Percentiles rank a stretch among this genome's conserved stretches.
Conservation (phyloP, 2,797 vertebrate genomes). For the Pangasius sanitwongsei region DNA sequence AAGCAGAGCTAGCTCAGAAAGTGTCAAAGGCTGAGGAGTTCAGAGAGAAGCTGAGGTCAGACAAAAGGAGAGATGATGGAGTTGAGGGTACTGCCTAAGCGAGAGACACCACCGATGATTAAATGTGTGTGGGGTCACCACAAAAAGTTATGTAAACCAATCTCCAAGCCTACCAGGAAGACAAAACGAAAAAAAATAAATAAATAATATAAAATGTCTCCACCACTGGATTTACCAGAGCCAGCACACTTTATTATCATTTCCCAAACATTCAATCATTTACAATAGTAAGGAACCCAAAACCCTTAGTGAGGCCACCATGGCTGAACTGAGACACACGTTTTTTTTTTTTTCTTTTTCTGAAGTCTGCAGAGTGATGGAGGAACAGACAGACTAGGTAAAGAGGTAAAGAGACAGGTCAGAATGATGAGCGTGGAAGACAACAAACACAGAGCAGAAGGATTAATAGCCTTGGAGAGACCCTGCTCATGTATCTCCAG, state of each 20-base stretch:
- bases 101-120: not conserved
- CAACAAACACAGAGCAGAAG: slow-evolving; percentile 23
- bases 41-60: slow-evolving; percentile 14
- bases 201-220: not conserved
- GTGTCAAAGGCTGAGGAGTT: slow-evolving; percentile 34
- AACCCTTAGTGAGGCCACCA: slow-evolving; percentile 6
- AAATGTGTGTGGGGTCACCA: slow-evolving; percentile 26
- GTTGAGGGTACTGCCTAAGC: slow-evolving; percentile 22
- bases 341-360: not conserved
- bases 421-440: slow-evolving; percentile 27
- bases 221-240: not conserved
- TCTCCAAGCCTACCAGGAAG: slow-evolving; percentile 12
- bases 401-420: slow-evolving; percentile 10
- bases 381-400: slow-evolving; percentile 33
- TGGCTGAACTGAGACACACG: not conserved
- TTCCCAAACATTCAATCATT: slow-evolving; percentile 22
- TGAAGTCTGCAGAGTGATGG: not conserved
- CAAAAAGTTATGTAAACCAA: slow-evolving; percentile 33
- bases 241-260: slow-evolving; percentile 13
- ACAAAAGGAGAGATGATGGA: slow-evolving; percentile 13
- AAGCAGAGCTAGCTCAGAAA: not conserved
- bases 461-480: slow-evolving; percentile 4
- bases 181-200: slow-evolving; percentile 8
- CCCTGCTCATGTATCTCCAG: slow-evolving; percentile 1
- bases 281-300: not conserved